Base-by-base conservation (phyloP, 37 sponge, comb jelly and placozoan genomes). In the Hormiphora californensis region DNA sequence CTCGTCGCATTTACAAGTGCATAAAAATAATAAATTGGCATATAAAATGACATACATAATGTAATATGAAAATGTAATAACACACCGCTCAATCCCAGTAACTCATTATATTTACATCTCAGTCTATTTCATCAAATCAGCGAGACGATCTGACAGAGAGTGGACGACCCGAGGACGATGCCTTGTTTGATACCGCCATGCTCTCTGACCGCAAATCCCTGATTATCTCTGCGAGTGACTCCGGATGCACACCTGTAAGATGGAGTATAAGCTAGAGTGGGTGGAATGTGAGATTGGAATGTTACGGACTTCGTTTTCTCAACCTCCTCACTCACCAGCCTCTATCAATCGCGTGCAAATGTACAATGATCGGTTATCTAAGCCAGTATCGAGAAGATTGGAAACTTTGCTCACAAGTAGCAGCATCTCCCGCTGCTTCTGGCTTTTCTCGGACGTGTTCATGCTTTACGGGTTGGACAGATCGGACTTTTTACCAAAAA, bases 371-470 rank as follows among this genome's bases (percentile, higher is more conserved):
- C 81, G 40, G 81, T 73, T 73, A 21, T 73, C 81, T 46, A 73
- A 73, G 21, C 81, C 81, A 73, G 81, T 73, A 73, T 73, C 81
- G 25, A 73, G 25, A 27, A 73, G 22, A 40, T 73, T 73, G 3
- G 81, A 73, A 19, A 73, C 43, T 36, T 73, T 73, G 38, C 81
- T 73, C 1, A 73, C 81, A 43, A 73, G 81, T 12, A 73, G 35
- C 44, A 73, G 43, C 9, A 73, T 73, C 21, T 73, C 81, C 23
- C 81, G 35, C 46, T 73, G 81, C 35, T 27, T 27, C 22, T 73
- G 81, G 25, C 81, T 73, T 73, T 73, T 73, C 81, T 73, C 81
- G n/a, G 81, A n/a, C 3, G 81, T 41, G 35, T 73, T 73, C 81
- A 73, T 73, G n/a, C n/a, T n/a, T n/a, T n/a, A n/a, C n/a, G n/a